Base-by-base conservation (phyloP, 2,888 invertebrate genomes). In the Schizotus pectinicornis region DNA sequence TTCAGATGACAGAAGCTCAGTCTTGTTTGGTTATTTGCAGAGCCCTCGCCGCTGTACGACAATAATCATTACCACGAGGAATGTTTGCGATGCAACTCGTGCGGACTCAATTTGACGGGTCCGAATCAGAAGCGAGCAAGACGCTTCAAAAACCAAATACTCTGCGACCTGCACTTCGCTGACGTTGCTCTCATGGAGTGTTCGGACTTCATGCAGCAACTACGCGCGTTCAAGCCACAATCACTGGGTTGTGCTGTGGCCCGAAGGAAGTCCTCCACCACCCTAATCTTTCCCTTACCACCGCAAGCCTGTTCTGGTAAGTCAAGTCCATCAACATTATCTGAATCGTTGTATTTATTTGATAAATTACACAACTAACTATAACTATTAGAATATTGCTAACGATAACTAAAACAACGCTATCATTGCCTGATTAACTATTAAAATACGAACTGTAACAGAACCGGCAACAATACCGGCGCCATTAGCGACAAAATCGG, bases 41-140 rank as follows among this genome's bases (percentile, higher is more conserved):
- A 95, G 81, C 94, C 94, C 68, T 92, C 94, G 64, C 93, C 93
- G 69, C 80, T 94, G 73, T 95, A 95, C 83, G 94, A 95, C 84
- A 95, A 95, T 86, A 93, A 94, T 81, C 93, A 94, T 80, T 95
- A 95, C 83, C 95, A 95, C 89, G 95, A 95, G 86, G 95, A 95
- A 89, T 95, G 95, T 84, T 88, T 95, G 77, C 91, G 93, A 76
- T 95, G 95, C 90, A 94, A 95, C 85, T 94, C 94, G 77, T 95
- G 95, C 81, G 94, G 94, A 77, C 84, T 94, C 81, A 94, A 95
- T 84, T 87, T 95, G 77, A 94, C 94, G 70, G 95, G 95, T 70
- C 92, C 92, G 73, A 94, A 94, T 81, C 92, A 91, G 84, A 80
- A 80, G 72, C 76, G 80, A 41, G 80, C 80, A 9, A 70, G 80